Base-by-base conservation (phyloP, 2,113 vertebrate genomes). In the Daubentonia madagascariensis region DNA sequence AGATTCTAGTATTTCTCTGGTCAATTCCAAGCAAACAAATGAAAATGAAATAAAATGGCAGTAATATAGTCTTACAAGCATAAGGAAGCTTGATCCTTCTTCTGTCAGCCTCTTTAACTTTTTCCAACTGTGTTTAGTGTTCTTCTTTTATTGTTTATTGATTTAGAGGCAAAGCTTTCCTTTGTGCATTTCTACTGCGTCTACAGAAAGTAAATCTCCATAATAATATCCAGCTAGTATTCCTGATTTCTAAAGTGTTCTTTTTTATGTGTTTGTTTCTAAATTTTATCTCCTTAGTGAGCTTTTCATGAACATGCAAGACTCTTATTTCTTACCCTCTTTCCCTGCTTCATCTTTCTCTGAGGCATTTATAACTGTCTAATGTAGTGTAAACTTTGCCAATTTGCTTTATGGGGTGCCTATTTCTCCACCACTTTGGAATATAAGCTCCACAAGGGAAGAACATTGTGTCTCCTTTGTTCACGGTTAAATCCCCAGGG, bases 1-100 rank as follows among this genome's bases (percentile, higher is more conserved):
- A 78, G 13, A 52, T 78, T 98, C 91, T 85, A 61, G 35, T 37
- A 73, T 18, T 94, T 50, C 59, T 98, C 79, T 88, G 65, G 54
- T 96, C 65, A 96, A 40, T 97, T 91, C 73, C 73, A 93, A 97
- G 81, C n/a, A 96, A 96, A 94, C 78, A 91, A 94, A 88, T 75
- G 57, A 96, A 97, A 97, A 96, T 89, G 43, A 88, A 90, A 97
- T 96, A 17, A 95, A 97, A 90, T 89, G 61, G 3, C 22, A n/a
- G 48, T 65, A 22, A 85, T 92, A 68, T 37, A 63, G 48, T 96
- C 92, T 95, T 89, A 89, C 20, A 23, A 92, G 43, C 17, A 52
- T 30, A 89, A 23, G 14, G 65, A 95, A 94, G 63, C 5, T 93
- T 86, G 28, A 93, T 94, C 81, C 48, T 30, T 0, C 0, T 45